Evolutionary conservation across 64 coral and sea anemone genomes (phyloP), one percentile per base, ranked within the genome.

Genomic region (Montipora efflorescens): DNA sequence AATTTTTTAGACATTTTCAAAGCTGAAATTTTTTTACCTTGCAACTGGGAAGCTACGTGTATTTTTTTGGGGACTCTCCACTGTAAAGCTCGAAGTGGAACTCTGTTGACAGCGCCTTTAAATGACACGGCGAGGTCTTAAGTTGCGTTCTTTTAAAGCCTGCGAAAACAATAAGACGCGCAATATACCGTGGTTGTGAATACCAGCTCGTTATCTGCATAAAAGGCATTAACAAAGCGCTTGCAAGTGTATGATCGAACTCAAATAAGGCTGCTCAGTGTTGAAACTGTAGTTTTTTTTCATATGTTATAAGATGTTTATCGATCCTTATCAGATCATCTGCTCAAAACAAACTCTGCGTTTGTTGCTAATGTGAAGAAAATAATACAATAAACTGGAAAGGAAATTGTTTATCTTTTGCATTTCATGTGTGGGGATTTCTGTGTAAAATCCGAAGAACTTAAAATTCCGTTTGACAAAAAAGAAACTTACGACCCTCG

Each of bases 141-240:
- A 5, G n/a, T 13, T 72, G 43, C 50, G 81, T 46, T 72, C 82
- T 86, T 86, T 86, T 86, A 86, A 86, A 86, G 82, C 46, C 64
- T 18, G 46, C 15, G 82, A 49, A 86, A 71, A 86, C 82, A 86
- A 86, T 86, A 71, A 46, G 28, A 4, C 9, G 9, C 22, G 48
- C 5, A 45, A 20, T 86, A 86, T 72, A 66, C 45, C 10, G 47
- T 64, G 44, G 45, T 66, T 8, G 44, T 50, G 66, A 86, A 72
- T 86, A 86, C n/a, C 8, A 49, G 49, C 44, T 16, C 66, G 66
- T 86, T 86, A 86, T 86, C 64, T 12, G 8, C 82, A 84, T 86
- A 86, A 86, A 66, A 62, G 62, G 47, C 82, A 47, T 51, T 70
- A 86, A 71, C 45, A 5, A 22, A 86, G 45, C 50, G 47, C 82